Conservation (phyloP, 2,888 invertebrate species). For the Amblyjoppa proteus region DNA sequence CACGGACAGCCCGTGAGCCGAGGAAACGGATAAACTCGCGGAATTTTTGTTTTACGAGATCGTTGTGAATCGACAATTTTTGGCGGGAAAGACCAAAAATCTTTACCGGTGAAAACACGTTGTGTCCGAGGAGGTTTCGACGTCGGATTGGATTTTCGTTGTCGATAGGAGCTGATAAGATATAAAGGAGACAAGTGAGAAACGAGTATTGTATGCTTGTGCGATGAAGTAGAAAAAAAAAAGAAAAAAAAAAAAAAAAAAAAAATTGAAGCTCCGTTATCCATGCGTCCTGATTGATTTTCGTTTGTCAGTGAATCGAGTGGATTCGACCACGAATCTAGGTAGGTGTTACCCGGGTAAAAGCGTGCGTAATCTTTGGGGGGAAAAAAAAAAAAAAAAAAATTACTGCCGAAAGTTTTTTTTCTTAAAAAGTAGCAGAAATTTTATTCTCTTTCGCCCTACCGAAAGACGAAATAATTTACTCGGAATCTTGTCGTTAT, state of each 20-base stretch:
- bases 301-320: conserved; percentile 63
- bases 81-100: conserved; percentile 3
- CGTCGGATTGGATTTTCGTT: conserved; percentile 29
- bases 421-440: neutral
- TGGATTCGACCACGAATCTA: conserved; percentile 68
- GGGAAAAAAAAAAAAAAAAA: neutral
- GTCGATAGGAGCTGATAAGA: conserved; percentile 11
- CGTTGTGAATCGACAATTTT: conserved; percentile 26
- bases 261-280: conserved; percentile 21
- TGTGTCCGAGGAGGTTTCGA: conserved; percentile 1
- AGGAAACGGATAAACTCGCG: neutral
- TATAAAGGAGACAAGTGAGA: conserved; percentile 35
- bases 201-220: conserved; percentile 15
- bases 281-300: conserved; percentile 32
- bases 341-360: conserved; percentile 46
- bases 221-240: conserved; percentile 26
- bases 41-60: conserved; percentile 1
- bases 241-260: neutral
- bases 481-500: neutral
- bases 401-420: neutral
- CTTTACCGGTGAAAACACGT: conserved; percentile 31
- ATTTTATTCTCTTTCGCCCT: neutral
- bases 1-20: neutral
- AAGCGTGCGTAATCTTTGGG: neutral
- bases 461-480: neutral